Evolutionary conservation across 2,113 vertebrate species (phyloP), one percentile per base, ranked within the genome.

Genomic region (Setophaga coronata): DNA sequence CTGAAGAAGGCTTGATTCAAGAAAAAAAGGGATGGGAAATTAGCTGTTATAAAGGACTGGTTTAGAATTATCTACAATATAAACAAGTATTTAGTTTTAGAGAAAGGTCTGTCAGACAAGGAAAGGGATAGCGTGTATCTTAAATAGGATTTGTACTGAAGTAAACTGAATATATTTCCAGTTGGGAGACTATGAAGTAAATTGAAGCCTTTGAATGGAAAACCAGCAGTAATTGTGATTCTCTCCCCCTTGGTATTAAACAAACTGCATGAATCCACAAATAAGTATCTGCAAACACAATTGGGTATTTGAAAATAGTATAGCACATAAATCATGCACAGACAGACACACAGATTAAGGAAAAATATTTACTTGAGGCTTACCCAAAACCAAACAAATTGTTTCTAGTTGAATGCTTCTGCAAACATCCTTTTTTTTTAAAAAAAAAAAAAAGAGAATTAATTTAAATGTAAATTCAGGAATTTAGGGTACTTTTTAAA

Each of bases 351-450:
- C 48, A 96, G 87, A 97, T 97, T 97, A 97, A 97, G 95, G 31
- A 89, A 96, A 96, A 96, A 97, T 96, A 93, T 97, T 97, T 97
- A 96, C 94, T 96, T 91, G 78, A 94, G 83, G 76, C 74, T 97
- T 97, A 87, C 48, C 25, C 92, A 72, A 95, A 98, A 78, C 70
- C 86, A 96, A 96, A 77, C 88, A 97, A 97, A 94, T 94, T 97
- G 88, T 97, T 98, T 96, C 87, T 89, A 81, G 83, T 89, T 96
- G 89, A 94, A 95, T 96, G 60, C 69, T 70, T 96, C 78, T 94
- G 65, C 78, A 97, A 97, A 93, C 29, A 90, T 38, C 1, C 58
- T 14, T 76, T 54, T 25, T 24, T 12, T 57, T 43, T 36, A 36
- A 36, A n/a, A n/a, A n/a, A n/a, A n/a, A n/a, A n/a, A n/a, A n/a